These are phyloP conservation scores for Pelvicachromis taeniatus DNA, from an alignment of 2,113 vertebrate species.

Conservation along the genomic window DNA sequence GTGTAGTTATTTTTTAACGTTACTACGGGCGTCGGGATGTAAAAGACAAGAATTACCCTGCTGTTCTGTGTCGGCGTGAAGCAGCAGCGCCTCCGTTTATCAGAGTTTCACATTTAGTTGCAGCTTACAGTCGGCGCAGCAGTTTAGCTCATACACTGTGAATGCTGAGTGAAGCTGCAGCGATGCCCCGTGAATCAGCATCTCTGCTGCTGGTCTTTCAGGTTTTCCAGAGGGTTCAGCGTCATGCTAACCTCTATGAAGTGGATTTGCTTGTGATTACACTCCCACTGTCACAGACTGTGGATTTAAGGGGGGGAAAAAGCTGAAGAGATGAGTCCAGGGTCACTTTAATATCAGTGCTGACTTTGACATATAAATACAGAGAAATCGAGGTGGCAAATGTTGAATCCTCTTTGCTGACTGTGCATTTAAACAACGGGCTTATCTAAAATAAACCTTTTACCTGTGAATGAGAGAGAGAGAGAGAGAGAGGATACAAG, in stretches of 20 bases:
- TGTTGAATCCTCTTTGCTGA: slow-evolving; percentile 9
- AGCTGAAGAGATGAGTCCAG: background rate
- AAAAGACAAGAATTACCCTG: background rate
- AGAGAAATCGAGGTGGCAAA: slow-evolving; percentile 12
- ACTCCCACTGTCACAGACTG: background rate
- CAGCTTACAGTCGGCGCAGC: background rate
- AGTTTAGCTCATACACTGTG: background rate
- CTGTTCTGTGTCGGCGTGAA: background rate
- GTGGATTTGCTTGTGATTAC: background rate
- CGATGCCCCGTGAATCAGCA: background rate
- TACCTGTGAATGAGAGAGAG: background rate
- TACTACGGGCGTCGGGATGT: background rate
- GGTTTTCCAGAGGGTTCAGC: background rate
- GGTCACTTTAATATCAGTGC: slow-evolving; percentile 23
- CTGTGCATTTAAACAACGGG: background rate
- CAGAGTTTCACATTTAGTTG: slow-evolving; percentile 14
- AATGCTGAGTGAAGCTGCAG: background rate
- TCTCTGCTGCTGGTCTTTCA: slow-evolving; percentile 17
- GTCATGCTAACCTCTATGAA: background rate
- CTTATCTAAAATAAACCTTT: background rate
- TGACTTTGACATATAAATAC: slow-evolving; percentile 33
- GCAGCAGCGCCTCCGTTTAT: background rate
- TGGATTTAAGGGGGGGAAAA: background rate
- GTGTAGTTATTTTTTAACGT: slow-evolving; percentile 9
- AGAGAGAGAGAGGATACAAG: background rate